Base-by-base conservation (phyloP, 2,113 vertebrate species). In the Hypanus sabinus region DNA sequence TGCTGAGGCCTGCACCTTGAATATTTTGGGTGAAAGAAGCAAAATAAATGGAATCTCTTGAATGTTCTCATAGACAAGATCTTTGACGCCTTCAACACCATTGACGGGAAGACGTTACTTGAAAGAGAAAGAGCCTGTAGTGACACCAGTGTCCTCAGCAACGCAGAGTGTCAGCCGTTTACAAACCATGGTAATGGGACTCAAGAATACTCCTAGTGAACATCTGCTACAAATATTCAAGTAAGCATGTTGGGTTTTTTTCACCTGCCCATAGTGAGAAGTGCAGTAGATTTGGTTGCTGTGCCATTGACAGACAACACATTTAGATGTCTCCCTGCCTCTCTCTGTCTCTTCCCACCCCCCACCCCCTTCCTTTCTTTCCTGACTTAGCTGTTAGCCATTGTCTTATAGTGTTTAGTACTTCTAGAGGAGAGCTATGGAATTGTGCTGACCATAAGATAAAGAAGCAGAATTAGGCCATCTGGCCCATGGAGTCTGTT, bases 101-200 rank as follows among this genome's bases (percentile, higher is more conserved):
- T 97, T 99, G 94, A 99, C 99, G 0, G 99, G 99, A 8, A 97
- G 98, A 0, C 96, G 97, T 0, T 99, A 99, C 96, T 97, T 99
- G 94, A 97, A 97, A 92, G 99, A 99, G 95, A 98, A 99, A 96
- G 98, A 99, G 94, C 95, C 97, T 46, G 96, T 96, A 0, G 96
- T 98, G 95, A 99, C 99, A 22, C 99, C 99, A 0, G 98, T 99
- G 46, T 98, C 99, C 79, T 98, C 97, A 0, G 99, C 99, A 0
- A 99, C 99, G 0, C 99, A 99, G 76, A 99, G 98, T 0, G 99
- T 99, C 75, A 98, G 97, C 94, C 97, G 98, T 0, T 94, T 99
- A 95, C 99, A 99, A 96, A 97, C 96, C 95, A 98, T 99, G 96
- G 98, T 99, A 95, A 94, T 97, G 1, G 98, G 98, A 0, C 57